These are phyloP conservation scores for Molossus alvarezi DNA, from an alignment of 2,797 vertebrate genomes.

Conservation along the genomic window DNA sequence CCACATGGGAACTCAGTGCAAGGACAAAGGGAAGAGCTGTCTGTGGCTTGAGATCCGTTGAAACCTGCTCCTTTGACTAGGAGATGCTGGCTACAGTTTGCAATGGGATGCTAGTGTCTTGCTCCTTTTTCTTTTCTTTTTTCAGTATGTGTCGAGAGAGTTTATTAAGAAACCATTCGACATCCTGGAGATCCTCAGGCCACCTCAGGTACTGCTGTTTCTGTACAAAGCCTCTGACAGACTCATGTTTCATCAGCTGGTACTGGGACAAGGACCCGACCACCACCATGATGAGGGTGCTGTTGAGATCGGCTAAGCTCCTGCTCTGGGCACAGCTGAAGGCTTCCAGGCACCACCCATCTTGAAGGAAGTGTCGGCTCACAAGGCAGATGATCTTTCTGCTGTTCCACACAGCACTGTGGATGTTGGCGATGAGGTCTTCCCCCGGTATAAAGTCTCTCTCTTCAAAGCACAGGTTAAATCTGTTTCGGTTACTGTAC, in stretches of 20 bases:
- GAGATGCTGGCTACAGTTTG: conserved; percentile 73
- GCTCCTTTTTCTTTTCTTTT: conserved; percentile 87
- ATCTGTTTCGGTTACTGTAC: conserved; percentile 92
- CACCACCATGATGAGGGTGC: conserved; percentile 93
- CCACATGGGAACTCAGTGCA: background rate
- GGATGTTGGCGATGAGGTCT: conserved; percentile 94
- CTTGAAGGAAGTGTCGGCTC: conserved; percentile 94
- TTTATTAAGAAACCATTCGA: conserved; percentile 94
- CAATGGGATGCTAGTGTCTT: conserved; percentile 62
- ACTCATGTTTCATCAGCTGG: conserved; percentile 92
- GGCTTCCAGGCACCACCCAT: conserved; percentile 96
- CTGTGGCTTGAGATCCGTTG: background rate
- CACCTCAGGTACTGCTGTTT: conserved; percentile 92
- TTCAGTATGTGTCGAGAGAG: conserved; percentile 91
- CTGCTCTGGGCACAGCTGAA: conserved; percentile 93
- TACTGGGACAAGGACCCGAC: conserved; percentile 93
- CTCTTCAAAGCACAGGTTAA: conserved; percentile 95
- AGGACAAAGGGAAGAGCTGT: background rate
- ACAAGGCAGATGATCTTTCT: conserved; percentile 94
- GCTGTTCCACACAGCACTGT: conserved; percentile 94
- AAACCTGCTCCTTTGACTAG: background rate
- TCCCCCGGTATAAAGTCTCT: conserved; percentile 96
- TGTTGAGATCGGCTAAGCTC: conserved; percentile 91
- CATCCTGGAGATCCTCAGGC: conserved; percentile 95
- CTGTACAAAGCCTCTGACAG: conserved; percentile 92